Conservation (phyloP, 1,140 invertebrate genomes). For the Drosophila ananassae region DNA sequence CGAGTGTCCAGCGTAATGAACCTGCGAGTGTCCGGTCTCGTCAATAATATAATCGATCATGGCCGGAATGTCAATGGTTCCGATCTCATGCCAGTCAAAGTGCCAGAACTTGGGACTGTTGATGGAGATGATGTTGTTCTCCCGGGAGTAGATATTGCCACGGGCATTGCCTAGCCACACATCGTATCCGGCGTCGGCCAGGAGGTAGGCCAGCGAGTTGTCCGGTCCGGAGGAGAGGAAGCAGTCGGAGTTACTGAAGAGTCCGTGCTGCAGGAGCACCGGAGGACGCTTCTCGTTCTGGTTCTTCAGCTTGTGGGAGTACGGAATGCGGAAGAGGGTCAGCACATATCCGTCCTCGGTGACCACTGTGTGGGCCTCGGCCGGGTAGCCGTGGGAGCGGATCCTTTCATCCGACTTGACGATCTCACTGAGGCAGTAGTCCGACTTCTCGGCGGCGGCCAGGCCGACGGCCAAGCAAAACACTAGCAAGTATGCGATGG, state of each 20-base stretch:
- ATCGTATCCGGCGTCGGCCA: conserved; percentile 89
- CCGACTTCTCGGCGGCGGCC: conserved; percentile 33
- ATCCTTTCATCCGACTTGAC: conserved; percentile 58
- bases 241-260: conserved; percentile 78
- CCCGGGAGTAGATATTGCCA: conserved; percentile 87
- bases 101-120: conserved; percentile 81
- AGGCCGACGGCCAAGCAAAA: conserved; percentile 40
- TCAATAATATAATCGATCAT: conserved; percentile 87
- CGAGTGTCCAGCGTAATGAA: conserved; percentile 84
- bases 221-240: conserved; percentile 60
- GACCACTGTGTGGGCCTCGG: conserved; percentile 50
- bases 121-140: conserved; percentile 84
- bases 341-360: conserved; percentile 66
- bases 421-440: conserved; percentile 40
- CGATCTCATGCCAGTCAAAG: conserved; percentile 89
- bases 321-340: conserved; percentile 69
- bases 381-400: conserved; percentile 63
- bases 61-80: conserved; percentile 87
- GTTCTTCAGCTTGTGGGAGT: conserved; percentile 64
- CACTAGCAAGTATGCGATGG: conserved; percentile 16
- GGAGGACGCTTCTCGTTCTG: conserved; percentile 37
- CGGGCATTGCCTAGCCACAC: conserved; percentile 90
- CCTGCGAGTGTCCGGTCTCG: conserved; percentile 82
- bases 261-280: conserved; percentile 64
- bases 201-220: conserved; percentile 84